phyloP scores from a whole-genome alignment of 2,888 invertebrate genomes.

The Heliconius sara region DNA sequence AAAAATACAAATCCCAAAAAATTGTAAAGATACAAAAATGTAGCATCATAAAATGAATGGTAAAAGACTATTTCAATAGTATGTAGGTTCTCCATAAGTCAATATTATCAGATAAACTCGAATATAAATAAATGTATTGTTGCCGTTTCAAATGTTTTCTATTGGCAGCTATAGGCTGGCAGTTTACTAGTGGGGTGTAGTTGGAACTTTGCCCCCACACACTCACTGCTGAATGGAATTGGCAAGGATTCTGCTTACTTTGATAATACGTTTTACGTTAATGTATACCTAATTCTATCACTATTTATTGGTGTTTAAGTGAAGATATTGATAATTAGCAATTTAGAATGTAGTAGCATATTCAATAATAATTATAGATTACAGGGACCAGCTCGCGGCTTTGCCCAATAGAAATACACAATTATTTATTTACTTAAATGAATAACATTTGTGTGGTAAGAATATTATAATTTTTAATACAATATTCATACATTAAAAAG shows the following conservation, averaged over 20 bases:
- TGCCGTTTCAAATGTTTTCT: slow-evolving; percentile 23
- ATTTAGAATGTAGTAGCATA: not conserved
- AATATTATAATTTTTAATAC: too few species aligned
- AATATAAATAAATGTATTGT: slow-evolving; percentile 31
- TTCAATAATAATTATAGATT: not conserved
- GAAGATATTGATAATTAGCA: not conserved
- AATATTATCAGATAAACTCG: slow-evolving; percentile 24
- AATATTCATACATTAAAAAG: too few species aligned
- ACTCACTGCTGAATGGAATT: slow-evolving; percentile 15
- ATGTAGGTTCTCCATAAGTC: not conserved
- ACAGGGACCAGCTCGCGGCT: too few species aligned
- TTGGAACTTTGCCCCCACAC: slow-evolving; percentile 24
- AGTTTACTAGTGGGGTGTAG: slow-evolving; percentile 17
- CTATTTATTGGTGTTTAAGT: not conserved
- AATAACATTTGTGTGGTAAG: too few species aligned
- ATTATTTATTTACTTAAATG: too few species aligned
- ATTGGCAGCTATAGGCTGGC: slow-evolving; percentile 28
- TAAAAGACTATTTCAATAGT: slow-evolving; percentile 5
- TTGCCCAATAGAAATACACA: too few species aligned
- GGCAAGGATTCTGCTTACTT: slow-evolving; percentile 25
- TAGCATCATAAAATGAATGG: not conserved
- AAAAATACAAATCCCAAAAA: not conserved
- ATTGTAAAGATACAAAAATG: not conserved
- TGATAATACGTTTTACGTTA: slow-evolving; percentile 6
- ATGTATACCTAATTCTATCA: slow-evolving; percentile 4